Conservation (phyloP, 2,888 invertebrate genomes). For the Amphipoea lucens region DNA sequence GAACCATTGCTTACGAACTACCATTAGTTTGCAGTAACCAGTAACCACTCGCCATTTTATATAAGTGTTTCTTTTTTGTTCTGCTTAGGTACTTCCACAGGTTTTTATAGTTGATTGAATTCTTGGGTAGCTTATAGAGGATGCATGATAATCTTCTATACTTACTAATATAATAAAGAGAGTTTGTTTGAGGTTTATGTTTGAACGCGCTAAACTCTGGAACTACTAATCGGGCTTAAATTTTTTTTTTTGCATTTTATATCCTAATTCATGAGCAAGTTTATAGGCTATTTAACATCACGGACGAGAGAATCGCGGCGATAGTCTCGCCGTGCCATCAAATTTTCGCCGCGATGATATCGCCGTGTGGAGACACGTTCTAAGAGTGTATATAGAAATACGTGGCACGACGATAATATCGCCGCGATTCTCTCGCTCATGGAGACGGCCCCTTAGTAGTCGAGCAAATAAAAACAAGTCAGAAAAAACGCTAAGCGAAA, state of each 20-base stretch:
- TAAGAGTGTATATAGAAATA: too few relatives aligned
- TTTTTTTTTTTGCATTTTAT: neutral
- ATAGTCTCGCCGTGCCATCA: too few relatives aligned
- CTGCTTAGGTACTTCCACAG: conserved; percentile 3
- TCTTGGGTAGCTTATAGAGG: conserved; percentile 6
- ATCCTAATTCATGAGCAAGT: neutral
- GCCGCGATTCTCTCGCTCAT: too few relatives aligned
- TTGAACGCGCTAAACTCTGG: too few relatives aligned
- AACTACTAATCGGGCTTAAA: neutral
- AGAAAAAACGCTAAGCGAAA: neutral
- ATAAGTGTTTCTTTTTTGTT: conserved; percentile 25
- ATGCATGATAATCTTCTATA: neutral
- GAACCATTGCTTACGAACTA: conserved; percentile 20
- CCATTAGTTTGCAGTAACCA: conserved; percentile 23
- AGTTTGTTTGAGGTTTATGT: neutral
- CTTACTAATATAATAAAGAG: neutral
- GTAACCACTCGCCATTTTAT: conserved; percentile 32
- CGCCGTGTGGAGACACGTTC: too few relatives aligned
- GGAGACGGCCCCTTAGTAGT: neutral
- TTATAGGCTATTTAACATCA: neutral
- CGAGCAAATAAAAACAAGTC: neutral
- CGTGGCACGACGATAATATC: too few relatives aligned
- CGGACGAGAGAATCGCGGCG: too few relatives aligned
- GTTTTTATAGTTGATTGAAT: conserved; percentile 19
- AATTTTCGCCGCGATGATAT: too few relatives aligned